These are phyloP conservation scores for Rhogogaster chlorosoma DNA, from an alignment of 2,888 invertebrate species.

Conservation along the genomic window DNA sequence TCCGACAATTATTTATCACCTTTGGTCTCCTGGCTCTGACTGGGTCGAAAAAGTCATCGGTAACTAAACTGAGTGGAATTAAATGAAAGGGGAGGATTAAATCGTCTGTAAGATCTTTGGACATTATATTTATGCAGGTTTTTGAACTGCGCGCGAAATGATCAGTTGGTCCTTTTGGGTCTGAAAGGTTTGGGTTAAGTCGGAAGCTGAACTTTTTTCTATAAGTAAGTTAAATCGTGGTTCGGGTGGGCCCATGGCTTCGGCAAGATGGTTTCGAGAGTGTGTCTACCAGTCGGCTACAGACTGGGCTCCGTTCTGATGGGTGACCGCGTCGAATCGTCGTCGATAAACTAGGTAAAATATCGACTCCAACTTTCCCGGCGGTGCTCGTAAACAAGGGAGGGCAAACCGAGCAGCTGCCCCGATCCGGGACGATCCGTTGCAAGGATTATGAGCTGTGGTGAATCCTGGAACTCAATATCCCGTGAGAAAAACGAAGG, in stretches of 20 bases:
- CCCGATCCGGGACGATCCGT: slow-evolving; percentile 27
- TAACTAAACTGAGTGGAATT: background rate
- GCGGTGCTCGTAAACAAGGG: slow-evolving; percentile 55
- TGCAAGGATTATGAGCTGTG: slow-evolving; percentile 50
- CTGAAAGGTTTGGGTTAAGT: background rate
- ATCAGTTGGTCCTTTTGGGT: background rate
- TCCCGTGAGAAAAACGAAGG: background rate
- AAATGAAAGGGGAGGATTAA: background rate
- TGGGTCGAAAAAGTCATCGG: background rate
- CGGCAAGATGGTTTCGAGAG: slow-evolving; percentile 9
- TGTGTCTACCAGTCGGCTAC: slow-evolving; percentile 21
- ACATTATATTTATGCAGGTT: background rate
- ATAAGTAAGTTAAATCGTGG: background rate
- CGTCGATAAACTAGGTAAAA: slow-evolving; percentile 57
- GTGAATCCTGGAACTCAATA: slow-evolving; percentile 48
- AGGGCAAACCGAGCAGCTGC: slow-evolving; percentile 35
- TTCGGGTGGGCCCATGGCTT: background rate
- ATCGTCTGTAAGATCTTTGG: background rate
- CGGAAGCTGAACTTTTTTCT: background rate
- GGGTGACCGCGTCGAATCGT: slow-evolving; percentile 55
- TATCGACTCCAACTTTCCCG: slow-evolving; percentile 55
- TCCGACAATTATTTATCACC: slow-evolving; percentile 74
- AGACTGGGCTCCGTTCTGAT: slow-evolving; percentile 29
- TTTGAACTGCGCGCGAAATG: background rate
- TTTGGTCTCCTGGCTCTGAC: slow-evolving; percentile 29